Conservation (phyloP, 2,113 vertebrate genomes). For the Lontra canadensis region DNA sequence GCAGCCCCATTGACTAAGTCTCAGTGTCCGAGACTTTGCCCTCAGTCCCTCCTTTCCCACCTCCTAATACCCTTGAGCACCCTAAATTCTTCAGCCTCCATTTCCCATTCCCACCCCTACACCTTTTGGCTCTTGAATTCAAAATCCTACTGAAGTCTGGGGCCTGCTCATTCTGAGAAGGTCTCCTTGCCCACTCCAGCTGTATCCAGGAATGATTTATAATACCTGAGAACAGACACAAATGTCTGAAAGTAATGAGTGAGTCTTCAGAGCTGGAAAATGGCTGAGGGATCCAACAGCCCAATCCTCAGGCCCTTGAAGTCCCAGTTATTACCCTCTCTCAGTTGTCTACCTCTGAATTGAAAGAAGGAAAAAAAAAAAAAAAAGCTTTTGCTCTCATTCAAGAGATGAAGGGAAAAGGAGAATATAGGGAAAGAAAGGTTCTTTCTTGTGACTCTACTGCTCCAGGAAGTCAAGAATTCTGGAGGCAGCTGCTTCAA, state of each 20-base stretch:
- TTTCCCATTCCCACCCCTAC: background rate
- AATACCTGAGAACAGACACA: background rate
- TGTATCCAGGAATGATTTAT: background rate
- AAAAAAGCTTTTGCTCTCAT: background rate
- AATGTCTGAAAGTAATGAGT: background rate
- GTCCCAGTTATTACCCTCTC: background rate
- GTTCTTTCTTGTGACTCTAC: conserved; percentile 44
- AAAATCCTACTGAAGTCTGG: background rate
- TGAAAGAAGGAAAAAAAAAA: background rate
- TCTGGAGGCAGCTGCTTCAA: conserved; percentile 73
- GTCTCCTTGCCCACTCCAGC: background rate
- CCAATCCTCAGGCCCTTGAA: background rate
- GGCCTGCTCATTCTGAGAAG: background rate
- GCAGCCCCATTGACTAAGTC: background rate
- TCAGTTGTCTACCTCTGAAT: background rate
- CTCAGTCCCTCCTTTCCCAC: background rate
- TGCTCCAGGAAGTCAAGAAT: conserved; percentile 64
- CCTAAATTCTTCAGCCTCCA: background rate
- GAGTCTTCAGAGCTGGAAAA: background rate
- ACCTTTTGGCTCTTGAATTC: conserved; percentile 1
- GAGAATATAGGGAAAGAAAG: conserved; percentile 44
- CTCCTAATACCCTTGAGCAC: background rate
- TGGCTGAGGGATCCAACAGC: background rate
- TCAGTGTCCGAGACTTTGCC: background rate
- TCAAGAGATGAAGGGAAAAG: conserved; percentile 29